Evolutionary conservation across 2,797 vertebrate species (phyloP), one percentile per base, ranked within the genome.

Genomic region (Margarornis squamiger): DNA sequence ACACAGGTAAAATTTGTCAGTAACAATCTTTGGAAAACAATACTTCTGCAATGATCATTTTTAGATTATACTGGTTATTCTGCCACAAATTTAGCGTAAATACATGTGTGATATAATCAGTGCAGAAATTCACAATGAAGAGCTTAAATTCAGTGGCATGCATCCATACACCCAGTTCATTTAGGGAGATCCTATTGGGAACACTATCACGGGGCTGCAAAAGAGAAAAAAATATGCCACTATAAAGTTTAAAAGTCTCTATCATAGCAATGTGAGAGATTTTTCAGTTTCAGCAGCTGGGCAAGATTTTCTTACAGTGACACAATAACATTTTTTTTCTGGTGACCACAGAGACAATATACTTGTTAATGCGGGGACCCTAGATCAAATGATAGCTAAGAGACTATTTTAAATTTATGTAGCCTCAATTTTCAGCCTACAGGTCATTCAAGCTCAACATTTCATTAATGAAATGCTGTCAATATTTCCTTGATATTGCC

Each of bases 401-500:
- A 93, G 22, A 73, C 10, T 54, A 61, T 70, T 87, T 93, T 55
- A 92, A 89, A 94, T 92, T 66, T 83, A 65, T 34, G 62, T 74
- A 80, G 49, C 65, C 54, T 88, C 58, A 54, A 77, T 95, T 95
- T 96, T 61, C 57, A 95, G 57, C 66, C 58, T 90, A 86, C 82
- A 86, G 72, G 70, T 92, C 90, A 83, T 80, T 92, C 82, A 86
- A 83, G 82, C 85, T 91, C 90, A 92, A 77, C 90, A 83, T 92
- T 92, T 94, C 82, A 29, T 83, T 95, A 95, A 95, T 51, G 79
- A 92, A 95, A 90, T 11, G 5, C 63, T 95, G 91, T 90, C 93
- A 83, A 92, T 96, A 95, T 91, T 94, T 96, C 86, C 81, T 58
- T 91, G 82, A 91, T 96, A 93, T 75, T 72, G 86, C 76, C 82